Base-by-base conservation (phyloP, 2,113 vertebrate genomes). In the Candoia aspera region DNA sequence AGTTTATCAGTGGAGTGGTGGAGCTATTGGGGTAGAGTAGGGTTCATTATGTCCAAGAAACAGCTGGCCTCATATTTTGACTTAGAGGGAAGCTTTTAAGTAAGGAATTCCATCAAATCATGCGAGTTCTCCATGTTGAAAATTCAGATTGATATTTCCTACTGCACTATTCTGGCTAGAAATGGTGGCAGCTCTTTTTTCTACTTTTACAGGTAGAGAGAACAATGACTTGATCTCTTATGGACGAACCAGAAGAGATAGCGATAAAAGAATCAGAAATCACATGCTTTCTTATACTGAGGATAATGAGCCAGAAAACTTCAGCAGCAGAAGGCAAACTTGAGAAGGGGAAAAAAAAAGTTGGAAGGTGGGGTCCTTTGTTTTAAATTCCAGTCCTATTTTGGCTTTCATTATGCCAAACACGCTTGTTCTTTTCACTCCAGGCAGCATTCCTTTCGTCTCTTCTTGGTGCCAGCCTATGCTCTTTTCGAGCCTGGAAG, bases 251-350 rank as follows among this genome's bases (percentile, higher is more conserved):
- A 2, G 37, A 49, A 79, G 17, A 79, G n/a, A 37, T 19, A n/a
- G 33, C 17, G 37, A 42, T 42, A 79, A 42, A 79, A n/a, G 68
- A 19, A 79, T 37, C 15, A 37, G 68, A 37, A 37, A 37, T 33
- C 17, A 37, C 33, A 79, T 79, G 42, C 8, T 9, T 21, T 42
- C 6, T 19, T 79, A 79, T 79, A 21, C 29, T 15, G 64, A 68
- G 15, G 33, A 21, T 79, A 79, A 42, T 17, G 37, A 33, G 73
- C 33, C 17, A 55, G 60, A 59, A 87, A 83, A 29, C 0, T 68
- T 60, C 13, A 90, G 24, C 90, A 23, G 26, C 89, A 94, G 93
- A 94, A 54, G n/a, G 79, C 54, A 46, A 95, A 93, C 46, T 94
- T 95, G 90, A 55, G 89, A 91, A 96, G 94, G 33, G 88, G 24